Base-by-base conservation (phyloP, 2,888 invertebrate genomes). In the Altica lythri region DNA sequence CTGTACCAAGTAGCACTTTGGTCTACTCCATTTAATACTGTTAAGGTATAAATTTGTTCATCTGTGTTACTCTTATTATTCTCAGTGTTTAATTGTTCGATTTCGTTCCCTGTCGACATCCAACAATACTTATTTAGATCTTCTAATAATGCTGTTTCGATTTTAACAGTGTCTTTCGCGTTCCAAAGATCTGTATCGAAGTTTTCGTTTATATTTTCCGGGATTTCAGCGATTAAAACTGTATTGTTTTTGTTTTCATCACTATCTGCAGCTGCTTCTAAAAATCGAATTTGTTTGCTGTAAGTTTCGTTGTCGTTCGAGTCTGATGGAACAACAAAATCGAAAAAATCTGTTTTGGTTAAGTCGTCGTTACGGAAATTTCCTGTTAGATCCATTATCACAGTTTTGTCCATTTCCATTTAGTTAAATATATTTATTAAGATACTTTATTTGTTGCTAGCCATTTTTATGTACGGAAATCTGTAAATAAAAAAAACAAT, bases 271-370 rank as follows among this genome's bases (percentile, higher is more conserved):
- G 70, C 80, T 60, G 81, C 82, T 75, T 82, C 83, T 75, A 85
- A 78, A 77, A 83, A 86, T 61, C 85, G 82, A 83, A 85, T 84
- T 73, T 85, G 84, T 74, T 84, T 83, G 71, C 83, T 82, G 74
- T 84, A 84, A 37, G 76, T 75, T 19, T 80, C 80, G 40, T 84
- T 83, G 76, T 86, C 86, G 71, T 83, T 84, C 70, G 88, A 83
- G 68, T 88, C 89, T 55, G 90, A 89, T 38, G 89, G 88, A 47
- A 90, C 89, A 59, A 91, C 91, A 78, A 91, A 90, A 79, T 92
- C 91, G 79, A 92, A 92, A 81, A 91, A 91, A 79, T 91, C 91
- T 65, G 90, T 88, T 79, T 91, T 90, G 69, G 89, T 86, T 77
- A 91, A 81, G 80, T 91, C 90, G 77, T 90, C 89, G 75, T 88